Conservation (phyloP, 2,888 invertebrate genomes). For the Apodemia duryi region DNA sequence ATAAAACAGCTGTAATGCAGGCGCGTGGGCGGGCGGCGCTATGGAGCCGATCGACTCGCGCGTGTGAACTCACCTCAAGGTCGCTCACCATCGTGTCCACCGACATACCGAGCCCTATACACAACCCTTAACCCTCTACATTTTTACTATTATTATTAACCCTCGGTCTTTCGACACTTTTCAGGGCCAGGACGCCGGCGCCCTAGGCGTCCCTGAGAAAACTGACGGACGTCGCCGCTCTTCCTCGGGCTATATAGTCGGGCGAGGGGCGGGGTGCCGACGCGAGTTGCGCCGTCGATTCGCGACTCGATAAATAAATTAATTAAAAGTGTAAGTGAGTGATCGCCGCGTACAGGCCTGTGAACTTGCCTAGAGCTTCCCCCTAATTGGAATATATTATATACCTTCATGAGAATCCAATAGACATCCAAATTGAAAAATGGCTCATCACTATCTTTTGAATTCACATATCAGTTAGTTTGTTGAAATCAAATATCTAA, state of each 20-base stretch:
- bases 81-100: conserved; percentile 45
- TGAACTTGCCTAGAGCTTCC: conserved; percentile 59
- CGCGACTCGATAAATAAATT: conserved; percentile 79
- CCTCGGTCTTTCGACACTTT: conserved; percentile 61
- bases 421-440: conserved; percentile 44
- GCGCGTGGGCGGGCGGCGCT: conserved; percentile 60
- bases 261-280: conserved; percentile 58
- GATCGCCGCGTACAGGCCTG: conserved; percentile 71
- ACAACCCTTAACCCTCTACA: conserved; percentile 49
- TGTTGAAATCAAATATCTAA: no score
- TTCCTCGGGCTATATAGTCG: conserved; percentile 61
- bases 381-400: conserved; percentile 63
- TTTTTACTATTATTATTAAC: conserved; percentile 50
- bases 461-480: no score
- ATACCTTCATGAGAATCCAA: conserved; percentile 47
- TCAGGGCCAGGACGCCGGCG: conserved; percentile 54
- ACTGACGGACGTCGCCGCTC: conserved; percentile 69
- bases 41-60: conserved; percentile 58
- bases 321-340: conserved; percentile 80
- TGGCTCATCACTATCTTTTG: not conserved
- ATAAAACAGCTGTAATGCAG: conserved; percentile 71
- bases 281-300: conserved; percentile 77
- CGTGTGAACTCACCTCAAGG: conserved; percentile 70
- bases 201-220: conserved; percentile 64
- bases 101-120: conserved; percentile 48